Percentiles rank a stretch among this genome's conserved stretches.
phyloP scores from a whole-genome alignment of 2,113 vertebrate genomes.

The Struthidea cinerea region DNA sequence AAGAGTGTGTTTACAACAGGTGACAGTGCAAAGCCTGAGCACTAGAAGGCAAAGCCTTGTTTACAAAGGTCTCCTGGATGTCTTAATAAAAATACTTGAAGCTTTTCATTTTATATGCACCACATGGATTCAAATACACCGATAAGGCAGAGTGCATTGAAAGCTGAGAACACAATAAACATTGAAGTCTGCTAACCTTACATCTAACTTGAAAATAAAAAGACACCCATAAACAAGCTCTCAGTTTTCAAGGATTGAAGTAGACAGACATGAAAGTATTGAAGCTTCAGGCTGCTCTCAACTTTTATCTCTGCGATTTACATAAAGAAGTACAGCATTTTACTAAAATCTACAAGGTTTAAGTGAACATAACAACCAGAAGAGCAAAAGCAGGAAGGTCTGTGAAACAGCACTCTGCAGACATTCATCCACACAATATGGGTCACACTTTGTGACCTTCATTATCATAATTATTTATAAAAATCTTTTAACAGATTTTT shows the following conservation, averaged over 20 bases:
- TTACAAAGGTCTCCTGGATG: background rate
- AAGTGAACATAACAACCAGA: background rate
- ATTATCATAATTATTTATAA: background rate
- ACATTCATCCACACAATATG: background rate
- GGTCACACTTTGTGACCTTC: background rate
- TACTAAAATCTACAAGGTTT: background rate
- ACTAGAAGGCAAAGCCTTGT: background rate
- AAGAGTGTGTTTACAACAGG: background rate
- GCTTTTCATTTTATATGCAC: background rate
- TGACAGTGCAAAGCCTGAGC: background rate
- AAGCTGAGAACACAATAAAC: background rate
- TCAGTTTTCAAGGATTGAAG: background rate
- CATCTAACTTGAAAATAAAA: background rate
- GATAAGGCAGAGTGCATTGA: background rate
- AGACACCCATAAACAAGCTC: background rate
- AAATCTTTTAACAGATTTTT: background rate
- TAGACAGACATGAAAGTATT: background rate
- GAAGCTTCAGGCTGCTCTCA: background rate
- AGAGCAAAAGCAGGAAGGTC: background rate
- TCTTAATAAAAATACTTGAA: conserved; percentile 21
- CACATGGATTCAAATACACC: background rate
- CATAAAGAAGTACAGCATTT: background rate
- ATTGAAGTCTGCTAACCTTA: background rate
- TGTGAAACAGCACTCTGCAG: background rate
- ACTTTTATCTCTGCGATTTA: background rate